Evolutionary conservation across 2,888 invertebrate genomes (phyloP).

Genomic region (Cheiracanthium punctorium): DNA sequence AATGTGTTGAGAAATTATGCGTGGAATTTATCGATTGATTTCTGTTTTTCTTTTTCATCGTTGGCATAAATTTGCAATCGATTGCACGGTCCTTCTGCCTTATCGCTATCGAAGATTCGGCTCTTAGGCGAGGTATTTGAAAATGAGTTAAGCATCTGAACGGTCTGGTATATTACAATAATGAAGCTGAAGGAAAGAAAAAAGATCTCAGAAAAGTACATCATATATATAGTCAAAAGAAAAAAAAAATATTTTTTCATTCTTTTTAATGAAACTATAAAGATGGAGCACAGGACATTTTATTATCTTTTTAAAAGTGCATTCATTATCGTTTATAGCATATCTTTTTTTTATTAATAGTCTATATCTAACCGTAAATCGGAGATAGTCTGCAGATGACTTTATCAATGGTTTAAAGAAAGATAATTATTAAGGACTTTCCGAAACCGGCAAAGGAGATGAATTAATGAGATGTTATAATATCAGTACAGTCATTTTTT

Average conservation of each 20-base stretch:
- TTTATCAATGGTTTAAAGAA: background rate
- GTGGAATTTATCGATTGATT: slow-evolving; percentile 12
- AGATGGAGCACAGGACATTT: background rate
- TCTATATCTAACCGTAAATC: background rate
- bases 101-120: background rate
- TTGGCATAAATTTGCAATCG: background rate
- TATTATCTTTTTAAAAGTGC: background rate
- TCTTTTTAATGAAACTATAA: slow-evolving; percentile 2
- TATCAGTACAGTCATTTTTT: too few relatives aligned
- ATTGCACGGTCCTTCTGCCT: background rate
- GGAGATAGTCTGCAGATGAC: background rate
- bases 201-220: background rate
- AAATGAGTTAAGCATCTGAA: background rate
- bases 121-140: background rate
- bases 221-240: too few relatives aligned
- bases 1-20: slow-evolving; percentile 11
- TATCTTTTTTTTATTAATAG: background rate
- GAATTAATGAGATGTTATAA: too few relatives aligned
- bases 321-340: background rate
- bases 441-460: background rate
- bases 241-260: too few relatives aligned
- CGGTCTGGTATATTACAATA: background rate
- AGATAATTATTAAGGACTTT: background rate
- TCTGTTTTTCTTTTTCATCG: background rate
- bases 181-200: background rate